Conservation (phyloP, 2,113 vertebrate species). For the Passerina amoena region DNA sequence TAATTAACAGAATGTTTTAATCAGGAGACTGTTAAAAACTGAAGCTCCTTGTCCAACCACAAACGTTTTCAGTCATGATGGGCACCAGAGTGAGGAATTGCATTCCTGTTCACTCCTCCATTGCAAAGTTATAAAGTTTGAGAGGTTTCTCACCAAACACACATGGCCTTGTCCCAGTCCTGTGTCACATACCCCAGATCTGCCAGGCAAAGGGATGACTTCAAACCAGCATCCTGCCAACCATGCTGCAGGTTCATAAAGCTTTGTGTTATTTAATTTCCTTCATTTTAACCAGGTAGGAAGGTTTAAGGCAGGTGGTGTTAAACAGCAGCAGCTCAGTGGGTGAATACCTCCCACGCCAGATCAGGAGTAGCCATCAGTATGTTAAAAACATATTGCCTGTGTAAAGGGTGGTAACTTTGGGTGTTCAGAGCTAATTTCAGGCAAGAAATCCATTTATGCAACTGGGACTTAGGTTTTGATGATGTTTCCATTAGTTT, state of each 20-base stretch:
- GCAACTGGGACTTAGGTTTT: neutral
- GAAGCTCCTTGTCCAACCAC: neutral
- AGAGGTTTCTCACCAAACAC: neutral
- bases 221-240: neutral
- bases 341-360: neutral
- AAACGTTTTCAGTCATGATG: neutral
- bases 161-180: rapidly evolving
- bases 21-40: neutral
- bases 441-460: neutral
- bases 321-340: neutral
- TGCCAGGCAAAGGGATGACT: neutral
- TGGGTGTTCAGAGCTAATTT: neutral
- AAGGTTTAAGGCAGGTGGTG: neutral
- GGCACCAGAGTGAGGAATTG: neutral
- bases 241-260: neutral
- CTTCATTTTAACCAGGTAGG: neutral
- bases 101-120: neutral
- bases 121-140: neutral
- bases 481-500: neutral
- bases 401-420: neutral
- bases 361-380: neutral
- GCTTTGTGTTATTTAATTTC: neutral
- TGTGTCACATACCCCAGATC: neutral
- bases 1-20: conserved; percentile 12
- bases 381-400: neutral